phyloP scores from a whole-genome alignment of 2,797 vertebrate species.

The Epinephelus malabaricus region DNA sequence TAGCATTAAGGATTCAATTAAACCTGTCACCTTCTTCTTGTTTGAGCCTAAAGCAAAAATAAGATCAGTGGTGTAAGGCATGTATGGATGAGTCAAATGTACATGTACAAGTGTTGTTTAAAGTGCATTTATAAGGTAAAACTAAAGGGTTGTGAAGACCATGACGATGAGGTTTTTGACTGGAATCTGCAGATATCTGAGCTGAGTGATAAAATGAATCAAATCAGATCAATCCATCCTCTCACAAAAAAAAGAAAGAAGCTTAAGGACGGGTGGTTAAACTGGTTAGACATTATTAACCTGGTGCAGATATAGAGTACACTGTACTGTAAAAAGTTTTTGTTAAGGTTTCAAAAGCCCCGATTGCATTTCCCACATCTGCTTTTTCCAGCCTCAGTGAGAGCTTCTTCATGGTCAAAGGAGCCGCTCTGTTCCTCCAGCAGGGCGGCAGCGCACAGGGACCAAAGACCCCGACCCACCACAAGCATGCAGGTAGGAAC shows the following conservation, averaged over 20 bases:
- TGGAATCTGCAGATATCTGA: no score
- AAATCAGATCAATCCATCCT: no score
- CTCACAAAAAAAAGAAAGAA: no score
- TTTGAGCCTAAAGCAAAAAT: no score
- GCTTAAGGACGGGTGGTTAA: no score
- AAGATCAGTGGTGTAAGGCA: no score
- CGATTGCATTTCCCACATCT: constrained; percentile 2
- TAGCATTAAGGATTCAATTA: no score
- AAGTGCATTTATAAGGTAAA: background rate
- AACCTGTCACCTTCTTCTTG: no score
- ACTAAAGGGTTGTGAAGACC: background rate
- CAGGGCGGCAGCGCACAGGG: constrained; percentile 92
- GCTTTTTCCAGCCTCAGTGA: constrained; percentile 91
- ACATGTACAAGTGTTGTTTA: no score
- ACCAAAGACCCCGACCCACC: constrained; percentile 91
- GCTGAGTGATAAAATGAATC: no score
- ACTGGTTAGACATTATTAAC: background rate
- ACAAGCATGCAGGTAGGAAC: constrained; percentile 94
- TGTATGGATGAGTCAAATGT: no score
- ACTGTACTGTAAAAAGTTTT: background rate
- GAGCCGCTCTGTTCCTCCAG: constrained; percentile 96
- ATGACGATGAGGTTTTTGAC: background rate
- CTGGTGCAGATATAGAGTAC: background rate
- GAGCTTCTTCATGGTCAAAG: constrained; percentile 99
- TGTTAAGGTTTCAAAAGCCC: background rate